A percentile compares a stretch with the other conserved stretches of the same genome.
These are phyloP conservation scores for Micoletzkya japonica DNA, from an alignment of 2,888 invertebrate genomes.

Conservation along the genomic window DNA sequence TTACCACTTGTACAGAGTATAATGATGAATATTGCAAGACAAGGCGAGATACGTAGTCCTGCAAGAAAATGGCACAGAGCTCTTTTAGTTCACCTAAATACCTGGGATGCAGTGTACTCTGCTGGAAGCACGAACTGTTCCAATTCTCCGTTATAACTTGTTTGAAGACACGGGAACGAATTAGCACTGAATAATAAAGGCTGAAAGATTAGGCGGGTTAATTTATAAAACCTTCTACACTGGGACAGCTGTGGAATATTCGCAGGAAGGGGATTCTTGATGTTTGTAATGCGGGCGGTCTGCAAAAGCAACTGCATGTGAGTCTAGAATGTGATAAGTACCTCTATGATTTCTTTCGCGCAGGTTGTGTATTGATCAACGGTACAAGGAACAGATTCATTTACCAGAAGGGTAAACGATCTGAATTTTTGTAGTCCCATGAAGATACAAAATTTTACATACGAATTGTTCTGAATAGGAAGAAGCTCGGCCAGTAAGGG, in stretches of 20 bases:
- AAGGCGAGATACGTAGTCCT: slow-evolving; percentile 55
- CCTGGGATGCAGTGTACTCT: slow-evolving; percentile 42
- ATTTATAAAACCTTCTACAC: slow-evolving; percentile 38
- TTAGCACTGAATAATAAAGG: slow-evolving; percentile 36
- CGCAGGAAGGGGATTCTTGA: slow-evolving; percentile 37
- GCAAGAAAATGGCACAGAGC: no score
- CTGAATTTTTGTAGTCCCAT: slow-evolving; percentile 29
- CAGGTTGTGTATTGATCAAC: slow-evolving; percentile 48
- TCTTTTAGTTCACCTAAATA: no score
- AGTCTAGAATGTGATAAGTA: slow-evolving; percentile 30
- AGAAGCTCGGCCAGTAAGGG: slow-evolving; percentile 41
- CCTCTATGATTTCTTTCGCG: slow-evolving; percentile 44
- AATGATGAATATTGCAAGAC: slow-evolving; percentile 48
- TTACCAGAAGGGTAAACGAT: slow-evolving; percentile 41
- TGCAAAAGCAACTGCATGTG: not conserved
- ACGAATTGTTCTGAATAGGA: slow-evolving; percentile 37
- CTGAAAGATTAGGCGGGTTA: slow-evolving; percentile 10
- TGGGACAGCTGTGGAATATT: slow-evolving; percentile 38
- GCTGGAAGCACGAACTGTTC: slow-evolving; percentile 44
- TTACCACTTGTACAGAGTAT: slow-evolving; percentile 41
- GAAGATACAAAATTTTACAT: not conserved
- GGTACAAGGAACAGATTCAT: slow-evolving; percentile 43
- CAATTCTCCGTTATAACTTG: slow-evolving; percentile 40
- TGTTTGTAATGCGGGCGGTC: slow-evolving; percentile 31
- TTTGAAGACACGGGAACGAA: slow-evolving; percentile 42